Percentiles rank a stretch among this genome's conserved stretches.
Conservation (phyloP, 2,888 invertebrate genomes). For the Luperina testacea region DNA sequence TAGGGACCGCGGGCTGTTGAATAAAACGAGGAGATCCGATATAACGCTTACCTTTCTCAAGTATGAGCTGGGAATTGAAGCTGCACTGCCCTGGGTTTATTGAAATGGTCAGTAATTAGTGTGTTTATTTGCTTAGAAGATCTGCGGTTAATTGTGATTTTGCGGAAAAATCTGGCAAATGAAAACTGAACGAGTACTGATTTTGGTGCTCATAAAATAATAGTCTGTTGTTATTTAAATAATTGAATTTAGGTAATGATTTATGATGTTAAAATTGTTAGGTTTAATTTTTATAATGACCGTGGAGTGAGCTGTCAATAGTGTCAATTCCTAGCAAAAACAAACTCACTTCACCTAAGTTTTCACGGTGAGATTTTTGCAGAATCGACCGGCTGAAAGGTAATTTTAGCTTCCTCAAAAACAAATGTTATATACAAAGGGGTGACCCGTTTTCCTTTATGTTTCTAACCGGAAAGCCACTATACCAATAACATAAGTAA, state of each 20-base stretch:
- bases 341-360: too few relatives aligned
- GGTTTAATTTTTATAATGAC: background rate
- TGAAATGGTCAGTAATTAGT: slow-evolving; percentile 62
- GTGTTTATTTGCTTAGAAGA: slow-evolving; percentile 38
- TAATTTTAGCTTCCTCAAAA: background rate
- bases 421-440: background rate
- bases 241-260: background rate
- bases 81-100: slow-evolving; percentile 69
- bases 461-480: background rate
- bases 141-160: background rate
- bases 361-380: too few relatives aligned
- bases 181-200: background rate
- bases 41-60: slow-evolving; percentile 84
- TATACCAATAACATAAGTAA: slow-evolving; percentile 21
- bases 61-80: slow-evolving; percentile 79
- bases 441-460: background rate
- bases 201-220: background rate
- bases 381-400: too few relatives aligned
- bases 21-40: slow-evolving; percentile 83
- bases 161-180: background rate
- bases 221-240: background rate
- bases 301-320: too few relatives aligned
- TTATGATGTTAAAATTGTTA: background rate
- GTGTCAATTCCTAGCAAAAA: too few relatives aligned
- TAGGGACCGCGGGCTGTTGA: slow-evolving; percentile 82